These are phyloP conservation scores for Galagoides demidoff DNA, from an alignment of 2,797 vertebrate genomes.

Conservation along the genomic window DNA sequence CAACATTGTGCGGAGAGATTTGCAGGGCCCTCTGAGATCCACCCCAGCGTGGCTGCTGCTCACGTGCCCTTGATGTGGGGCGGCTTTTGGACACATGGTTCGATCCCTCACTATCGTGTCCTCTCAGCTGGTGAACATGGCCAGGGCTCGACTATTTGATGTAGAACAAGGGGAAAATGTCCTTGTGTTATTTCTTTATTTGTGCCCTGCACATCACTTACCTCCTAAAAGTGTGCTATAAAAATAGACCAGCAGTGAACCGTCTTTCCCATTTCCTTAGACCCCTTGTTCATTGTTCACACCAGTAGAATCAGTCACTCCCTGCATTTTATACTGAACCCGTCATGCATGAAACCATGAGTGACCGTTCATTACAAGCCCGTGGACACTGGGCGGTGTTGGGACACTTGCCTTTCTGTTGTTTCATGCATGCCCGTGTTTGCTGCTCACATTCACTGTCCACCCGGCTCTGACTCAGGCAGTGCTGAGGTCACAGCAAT, in stretches of 20 bases:
- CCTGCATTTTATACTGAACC: background rate
- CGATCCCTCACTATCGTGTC: too few relatives aligned
- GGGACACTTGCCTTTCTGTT: background rate
- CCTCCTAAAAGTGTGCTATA: background rate
- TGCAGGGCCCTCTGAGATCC: too few relatives aligned
- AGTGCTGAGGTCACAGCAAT: background rate
- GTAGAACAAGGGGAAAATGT: background rate
- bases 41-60: background rate
- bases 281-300: background rate
- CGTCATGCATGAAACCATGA: too few relatives aligned
- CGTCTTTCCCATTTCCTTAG: background rate
- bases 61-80: too few relatives aligned
- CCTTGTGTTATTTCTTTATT: background rate
- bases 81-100: background rate
- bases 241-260: background rate
- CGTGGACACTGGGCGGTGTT: rapidly evolving
- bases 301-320: background rate
- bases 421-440: background rate
- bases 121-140: background rate
- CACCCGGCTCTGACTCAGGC: too few relatives aligned
- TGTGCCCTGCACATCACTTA: background rate
- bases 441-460: too few relatives aligned
- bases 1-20: background rate
- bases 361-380: background rate
- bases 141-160: background rate